Evolutionary conservation across 1,140 invertebrate species (phyloP), one percentile per base, ranked within the genome.

Genomic region (Eupeodes corollae): DNA sequence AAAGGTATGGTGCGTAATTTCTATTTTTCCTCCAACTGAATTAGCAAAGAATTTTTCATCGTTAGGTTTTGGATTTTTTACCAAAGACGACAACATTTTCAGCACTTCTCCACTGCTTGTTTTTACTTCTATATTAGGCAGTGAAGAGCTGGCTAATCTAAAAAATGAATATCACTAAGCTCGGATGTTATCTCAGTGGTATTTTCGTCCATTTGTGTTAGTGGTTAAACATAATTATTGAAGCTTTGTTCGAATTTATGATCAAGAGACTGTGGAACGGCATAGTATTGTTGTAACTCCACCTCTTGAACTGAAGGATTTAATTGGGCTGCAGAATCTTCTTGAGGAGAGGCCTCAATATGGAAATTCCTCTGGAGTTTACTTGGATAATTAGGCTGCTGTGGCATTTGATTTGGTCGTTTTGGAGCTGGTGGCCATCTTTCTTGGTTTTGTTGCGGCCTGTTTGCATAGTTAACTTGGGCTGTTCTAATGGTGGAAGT

Each of bases 121-220:
- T 15, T 39, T 38, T 32, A 33, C 21, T 18, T 52, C 35, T 15
- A 51, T 43, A 39, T 51, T 43, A n/a, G 49, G 46, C 21, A 44
- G 30, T 13, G 45, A 46, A 19, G 45, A 46, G 45, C 21, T 19
- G 32, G 5, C 39, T 46, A 46, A 35, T 26, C 45, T 39, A 46
- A 39, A 46, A 46, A 51, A 51, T 44, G 43, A 12, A 33, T 19
- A 13, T 44, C 30, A 11, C 12, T 15, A 26, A 34, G 18, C 9
- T 48, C 41, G n/a, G 16, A 19, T 16, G 19, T 18, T 12, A 19
- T 16, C 6, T 12, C 21, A 19, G 40, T 19, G 8, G 8, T 39
- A 42, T 42, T 19, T 42, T 16, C 18, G 9, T 18, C 19, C 8
- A 42, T 42, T 42, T 8, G 19, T 42, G 14, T 42, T 10, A 19